These are phyloP conservation scores for Botia almorhae DNA, from an alignment of 2,797 vertebrate genomes.

Conservation along the genomic window DNA sequence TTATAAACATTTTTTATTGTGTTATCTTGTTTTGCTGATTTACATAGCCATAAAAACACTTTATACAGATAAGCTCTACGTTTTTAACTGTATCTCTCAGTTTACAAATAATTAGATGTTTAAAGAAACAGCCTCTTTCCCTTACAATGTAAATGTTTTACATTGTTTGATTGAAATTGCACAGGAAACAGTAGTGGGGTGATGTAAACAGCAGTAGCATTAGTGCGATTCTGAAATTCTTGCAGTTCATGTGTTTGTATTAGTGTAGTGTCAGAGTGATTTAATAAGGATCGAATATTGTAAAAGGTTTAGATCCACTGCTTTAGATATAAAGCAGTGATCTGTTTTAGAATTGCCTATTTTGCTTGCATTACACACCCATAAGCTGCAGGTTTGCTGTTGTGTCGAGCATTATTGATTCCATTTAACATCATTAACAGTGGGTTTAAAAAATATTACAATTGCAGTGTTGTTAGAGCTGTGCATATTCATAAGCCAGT, in stretches of 20 bases:
- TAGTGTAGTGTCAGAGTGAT: neutral
- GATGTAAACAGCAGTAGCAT: neutral
- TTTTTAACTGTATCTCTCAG: constrained; percentile 79
- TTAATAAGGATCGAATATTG: neutral
- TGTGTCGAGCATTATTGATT: no score
- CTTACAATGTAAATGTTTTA: neutral
- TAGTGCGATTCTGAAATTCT: neutral
- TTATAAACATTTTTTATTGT: constrained; percentile 74
- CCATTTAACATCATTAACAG: no score
- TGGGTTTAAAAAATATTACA: neutral
- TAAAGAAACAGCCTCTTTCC: constrained; percentile 61
- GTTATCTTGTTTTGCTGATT: constrained; percentile 45
- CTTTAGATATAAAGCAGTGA: no score
- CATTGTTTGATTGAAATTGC: no score
- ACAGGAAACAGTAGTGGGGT: neutral
- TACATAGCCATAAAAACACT: constrained; percentile 68
- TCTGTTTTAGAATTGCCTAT: no score
- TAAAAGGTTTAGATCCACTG: no score
- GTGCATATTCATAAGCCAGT: neutral
- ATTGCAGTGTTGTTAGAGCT: neutral
- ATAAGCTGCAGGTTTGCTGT: no score
- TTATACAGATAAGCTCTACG: constrained; percentile 73
- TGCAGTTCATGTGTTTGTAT: neutral
- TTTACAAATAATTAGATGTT: constrained; percentile 80
- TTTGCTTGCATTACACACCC: no score